Percentiles rank a stretch among this genome's conserved stretches.
Evolutionary conservation across 2,113 vertebrate genomes (phyloP).

Genomic region (Seriola dumerili): DNA sequence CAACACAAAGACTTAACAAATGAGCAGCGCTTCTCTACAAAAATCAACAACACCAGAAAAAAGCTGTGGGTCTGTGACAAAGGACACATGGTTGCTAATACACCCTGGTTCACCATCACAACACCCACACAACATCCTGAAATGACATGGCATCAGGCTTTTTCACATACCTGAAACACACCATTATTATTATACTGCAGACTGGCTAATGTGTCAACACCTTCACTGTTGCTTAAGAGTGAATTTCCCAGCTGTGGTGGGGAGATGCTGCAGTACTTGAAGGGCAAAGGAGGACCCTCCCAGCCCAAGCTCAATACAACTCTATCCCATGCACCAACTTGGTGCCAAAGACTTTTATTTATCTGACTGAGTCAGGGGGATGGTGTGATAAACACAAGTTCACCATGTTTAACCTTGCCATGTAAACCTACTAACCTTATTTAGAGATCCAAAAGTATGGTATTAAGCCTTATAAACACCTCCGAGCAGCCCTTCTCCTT

Average conservation of each 20-base stretch:
- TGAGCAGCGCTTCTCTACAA: constrained; percentile 13
- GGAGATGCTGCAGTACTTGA: constrained; percentile 9
- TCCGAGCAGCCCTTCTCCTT: constrained; percentile 29
- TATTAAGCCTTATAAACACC: constrained; percentile 67
- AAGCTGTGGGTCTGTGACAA: constrained; percentile 41
- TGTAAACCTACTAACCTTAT: constrained; percentile 56
- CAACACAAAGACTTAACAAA: constrained; percentile 50
- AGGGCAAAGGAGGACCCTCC: constrained; percentile 12
- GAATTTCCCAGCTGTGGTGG: constrained; percentile 13
- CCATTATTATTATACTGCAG: constrained; percentile 9
- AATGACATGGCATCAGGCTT: constrained; percentile 39
- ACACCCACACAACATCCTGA: constrained; percentile 12
- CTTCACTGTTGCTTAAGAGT: constrained; percentile 4
- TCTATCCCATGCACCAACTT: constrained; percentile 2
- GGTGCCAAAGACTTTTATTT: constrained; percentile 46
- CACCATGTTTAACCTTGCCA: constrained; percentile 41
- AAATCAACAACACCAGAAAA: constrained; percentile 42
- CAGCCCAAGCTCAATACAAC: neutral
- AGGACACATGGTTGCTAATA: constrained; percentile 13
- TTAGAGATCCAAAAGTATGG: constrained; percentile 32
- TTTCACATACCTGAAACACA: constrained; percentile 44
- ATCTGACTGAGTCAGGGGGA: constrained; percentile 10
- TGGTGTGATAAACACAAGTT: constrained; percentile 60
- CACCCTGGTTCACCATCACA: constrained; percentile 54
- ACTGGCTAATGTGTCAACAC: constrained; percentile 49